Base-by-base conservation (phyloP, 2,888 invertebrate genomes). In the Acanthosoma haemorrhoidale region DNA sequence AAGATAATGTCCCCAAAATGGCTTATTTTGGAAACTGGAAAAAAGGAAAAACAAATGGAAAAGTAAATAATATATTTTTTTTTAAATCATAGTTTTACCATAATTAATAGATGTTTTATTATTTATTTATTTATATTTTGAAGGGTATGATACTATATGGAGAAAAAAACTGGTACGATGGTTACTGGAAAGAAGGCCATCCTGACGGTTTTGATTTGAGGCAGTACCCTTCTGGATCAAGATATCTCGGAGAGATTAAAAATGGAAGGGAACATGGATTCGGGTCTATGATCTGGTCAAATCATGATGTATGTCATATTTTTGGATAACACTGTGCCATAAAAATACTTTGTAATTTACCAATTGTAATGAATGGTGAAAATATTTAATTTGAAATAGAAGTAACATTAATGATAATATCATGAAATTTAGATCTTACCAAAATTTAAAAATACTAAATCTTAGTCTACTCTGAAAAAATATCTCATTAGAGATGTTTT, bases 261-360 rank as follows among this genome's bases (percentile, higher is more conserved):
- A 61, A 63, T 5, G 73, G 73, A 25, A 43, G 68, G 58, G 61
- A 58, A 16, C 68, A 71, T 15, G 73, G 73, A 51, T 68, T 34
- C 34, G 73, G 73, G 2, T 70, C 70, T 13, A 72, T 73, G 72
- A 21, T 73, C 11, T 73, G 71, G 72, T 31, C 63, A 11, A 72
- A 73, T 60, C 64, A 57, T 36, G 72, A 73, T 34, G 73, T 73
- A 70, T 60, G 73, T 60, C n/a, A 16, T 18, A 36, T 21, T 29
- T n/a, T n/a, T n/a, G n/a, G n/a, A n/a, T n/a, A n/a, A n/a, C n/a
- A n/a, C n/a, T n/a, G n/a, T n/a, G n/a, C n/a, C n/a, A n/a, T n/a
- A n/a, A n/a, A n/a, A n/a, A n/a, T n/a, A n/a, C n/a, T n/a, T n/a
- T n/a, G n/a, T n/a, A n/a, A n/a, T n/a, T n/a, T n/a, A n/a, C n/a